Percentiles rank a stretch among this genome's conserved stretches.
Evolutionary conservation across 2,888 invertebrate species (phyloP).

Genomic region (Teleogryllus oceanicus): DNA sequence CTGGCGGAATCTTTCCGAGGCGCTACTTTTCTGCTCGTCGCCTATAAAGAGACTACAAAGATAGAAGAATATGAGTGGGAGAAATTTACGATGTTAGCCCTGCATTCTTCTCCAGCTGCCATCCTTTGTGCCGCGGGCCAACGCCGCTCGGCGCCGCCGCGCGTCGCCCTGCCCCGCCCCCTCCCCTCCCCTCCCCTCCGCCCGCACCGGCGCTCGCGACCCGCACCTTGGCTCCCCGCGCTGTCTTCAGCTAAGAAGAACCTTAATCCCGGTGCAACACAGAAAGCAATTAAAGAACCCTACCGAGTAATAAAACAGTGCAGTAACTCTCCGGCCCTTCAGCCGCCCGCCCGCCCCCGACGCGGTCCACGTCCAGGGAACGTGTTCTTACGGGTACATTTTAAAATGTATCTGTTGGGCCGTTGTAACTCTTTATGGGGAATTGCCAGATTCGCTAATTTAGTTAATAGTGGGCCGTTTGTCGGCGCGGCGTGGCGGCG

Average conservation of each 20-base stretch:
- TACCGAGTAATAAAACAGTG: conserved; percentile 30
- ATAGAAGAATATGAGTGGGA: conserved; percentile 27
- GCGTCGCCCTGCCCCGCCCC: neutral
- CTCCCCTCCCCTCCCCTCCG: neutral
- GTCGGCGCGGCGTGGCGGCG: conserved; percentile 20
- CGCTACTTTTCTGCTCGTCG: conserved; percentile 5
- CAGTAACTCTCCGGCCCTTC: conserved; percentile 22
- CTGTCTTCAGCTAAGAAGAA: conserved; percentile 25
- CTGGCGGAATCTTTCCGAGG: conserved; percentile 20
- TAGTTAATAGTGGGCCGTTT: conserved; percentile 25
- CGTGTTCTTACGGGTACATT: conserved; percentile 26
- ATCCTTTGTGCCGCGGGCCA: neutral
- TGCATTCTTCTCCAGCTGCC: conserved; percentile 25
- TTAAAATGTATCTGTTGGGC: conserved; percentile 26
- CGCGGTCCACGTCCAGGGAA: neutral
- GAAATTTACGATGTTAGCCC: conserved; percentile 26
- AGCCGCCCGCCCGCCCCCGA: neutral
- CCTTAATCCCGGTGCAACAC: conserved; percentile 31
- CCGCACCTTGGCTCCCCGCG: conserved; percentile 20
- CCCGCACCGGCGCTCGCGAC: neutral
- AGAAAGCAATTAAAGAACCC: conserved; percentile 31
- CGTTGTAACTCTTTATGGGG: conserved; percentile 24
- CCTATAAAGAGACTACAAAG: conserved; percentile 21
- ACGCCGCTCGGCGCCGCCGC: neutral
- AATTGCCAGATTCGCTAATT: conserved; percentile 26